phyloP scores from a whole-genome alignment of 2,888 invertebrate genomes.

The Acheta domesticus region DNA sequence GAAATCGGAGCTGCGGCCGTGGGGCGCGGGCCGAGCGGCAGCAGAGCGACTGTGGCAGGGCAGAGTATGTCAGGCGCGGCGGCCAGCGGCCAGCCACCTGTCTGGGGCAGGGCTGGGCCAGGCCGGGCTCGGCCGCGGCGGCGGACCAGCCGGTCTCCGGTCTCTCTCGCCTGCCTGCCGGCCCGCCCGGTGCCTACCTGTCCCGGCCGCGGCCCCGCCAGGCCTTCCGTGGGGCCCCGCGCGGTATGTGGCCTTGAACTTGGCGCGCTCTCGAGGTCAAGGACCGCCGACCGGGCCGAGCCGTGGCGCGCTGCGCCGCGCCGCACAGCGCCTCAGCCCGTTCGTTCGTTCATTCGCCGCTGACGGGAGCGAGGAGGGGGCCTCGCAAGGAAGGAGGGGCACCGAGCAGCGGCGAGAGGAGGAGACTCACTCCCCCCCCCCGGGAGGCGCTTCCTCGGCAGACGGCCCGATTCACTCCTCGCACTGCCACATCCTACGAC shows the following conservation, averaged over 20 bases:
- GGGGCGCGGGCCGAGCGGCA: no score
- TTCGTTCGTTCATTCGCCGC: neutral
- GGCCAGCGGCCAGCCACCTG: no score
- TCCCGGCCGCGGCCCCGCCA: neutral
- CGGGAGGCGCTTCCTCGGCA: no score
- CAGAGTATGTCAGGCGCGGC: no score
- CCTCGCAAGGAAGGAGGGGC: neutral
- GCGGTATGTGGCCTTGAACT: conserved; percentile 18
- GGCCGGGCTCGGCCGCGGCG: no score
- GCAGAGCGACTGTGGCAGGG: no score
- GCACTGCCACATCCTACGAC: no score
- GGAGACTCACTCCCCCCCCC: no score
- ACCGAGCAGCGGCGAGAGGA: no score
- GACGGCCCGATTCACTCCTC: no score
- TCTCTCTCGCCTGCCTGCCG: neutral
- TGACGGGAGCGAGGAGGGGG: neutral
- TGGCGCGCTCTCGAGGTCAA: neutral
- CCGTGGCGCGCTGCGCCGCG: neutral
- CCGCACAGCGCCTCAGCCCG: neutral
- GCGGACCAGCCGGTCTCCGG: neutral
- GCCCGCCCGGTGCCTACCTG: neutral
- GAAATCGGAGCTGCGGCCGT: no score
- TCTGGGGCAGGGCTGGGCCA: no score
- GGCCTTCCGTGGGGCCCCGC: neutral
- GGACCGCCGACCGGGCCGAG: neutral